Percentiles rank a stretch among this genome's conserved stretches.
Conservation (phyloP, 2,797 vertebrate genomes). For the Apogon talboti region DNA sequence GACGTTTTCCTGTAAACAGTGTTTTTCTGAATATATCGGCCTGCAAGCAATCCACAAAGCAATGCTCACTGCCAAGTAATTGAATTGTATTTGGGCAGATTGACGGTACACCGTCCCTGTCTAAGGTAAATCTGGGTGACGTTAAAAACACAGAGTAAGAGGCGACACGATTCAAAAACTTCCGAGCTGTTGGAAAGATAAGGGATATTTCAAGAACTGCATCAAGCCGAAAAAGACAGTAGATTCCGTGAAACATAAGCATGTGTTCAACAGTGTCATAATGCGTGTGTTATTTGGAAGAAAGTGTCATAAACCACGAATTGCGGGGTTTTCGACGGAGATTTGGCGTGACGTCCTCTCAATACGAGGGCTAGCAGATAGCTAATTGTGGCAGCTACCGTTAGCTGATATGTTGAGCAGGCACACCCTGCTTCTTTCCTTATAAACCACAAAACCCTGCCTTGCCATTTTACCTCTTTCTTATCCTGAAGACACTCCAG, state of each 20-base stretch:
- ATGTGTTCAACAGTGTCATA: fast-evolving
- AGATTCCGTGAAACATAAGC: fast-evolving
- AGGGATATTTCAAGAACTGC: fast-evolving
- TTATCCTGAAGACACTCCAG: conserved; percentile 96
- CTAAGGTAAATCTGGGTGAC: background rate
- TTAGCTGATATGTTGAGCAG: conserved; percentile 34
- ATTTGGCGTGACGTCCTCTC: conserved; percentile 53
- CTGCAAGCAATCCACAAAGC: fast-evolving
- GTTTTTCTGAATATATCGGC: background rate
- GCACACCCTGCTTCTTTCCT: conserved; percentile 63
- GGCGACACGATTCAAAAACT: background rate
- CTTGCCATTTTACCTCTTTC: conserved; percentile 86
- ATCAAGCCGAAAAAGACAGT: background rate
- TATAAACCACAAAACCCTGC: background rate
- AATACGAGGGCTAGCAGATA: conserved; percentile 18
- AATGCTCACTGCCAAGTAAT: fast-evolving
- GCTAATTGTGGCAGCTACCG: conserved; percentile 48
- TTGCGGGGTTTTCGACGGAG: background rate
- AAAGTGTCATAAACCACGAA: fast-evolving
- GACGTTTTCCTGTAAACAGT: fast-evolving
- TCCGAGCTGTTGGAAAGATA: fast-evolving
- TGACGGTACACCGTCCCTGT: background rate
- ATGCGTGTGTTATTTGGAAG: fast-evolving
- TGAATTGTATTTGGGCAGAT: fast-evolving
- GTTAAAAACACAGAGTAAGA: background rate